These are phyloP conservation scores for Glossophaga mutica DNA, from an alignment of 2,797 vertebrate species.

Conservation along the genomic window DNA sequence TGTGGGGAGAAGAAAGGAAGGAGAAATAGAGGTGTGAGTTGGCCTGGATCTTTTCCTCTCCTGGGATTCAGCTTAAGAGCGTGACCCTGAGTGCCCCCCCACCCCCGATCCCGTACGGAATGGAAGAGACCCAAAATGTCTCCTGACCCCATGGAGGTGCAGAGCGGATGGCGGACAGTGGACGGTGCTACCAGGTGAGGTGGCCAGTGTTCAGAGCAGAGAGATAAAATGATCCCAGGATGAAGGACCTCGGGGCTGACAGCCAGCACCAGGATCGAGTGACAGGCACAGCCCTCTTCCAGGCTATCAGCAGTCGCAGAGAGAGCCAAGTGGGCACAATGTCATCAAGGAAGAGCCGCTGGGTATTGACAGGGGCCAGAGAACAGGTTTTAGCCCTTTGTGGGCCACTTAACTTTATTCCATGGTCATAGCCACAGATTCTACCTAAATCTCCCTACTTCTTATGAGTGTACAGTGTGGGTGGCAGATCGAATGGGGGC, in stretches of 20 bases:
- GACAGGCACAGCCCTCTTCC: not conserved
- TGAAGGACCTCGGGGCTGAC: too few species aligned
- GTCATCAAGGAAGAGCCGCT: too few species aligned
- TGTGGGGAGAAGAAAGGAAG: not conserved
- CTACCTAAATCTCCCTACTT: not conserved
- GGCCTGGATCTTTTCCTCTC: not conserved
- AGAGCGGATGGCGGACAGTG: fast-evolving
- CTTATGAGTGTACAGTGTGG: not conserved
- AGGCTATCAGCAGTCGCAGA: not conserved
- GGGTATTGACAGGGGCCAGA: not conserved
- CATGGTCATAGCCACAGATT: not conserved
- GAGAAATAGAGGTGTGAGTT: not conserved
- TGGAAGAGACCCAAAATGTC: not conserved
- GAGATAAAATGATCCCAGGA: not conserved
- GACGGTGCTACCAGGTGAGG: fast-evolving
- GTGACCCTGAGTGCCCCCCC: not conserved
- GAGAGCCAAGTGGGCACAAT: not conserved
- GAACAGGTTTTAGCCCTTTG: not conserved
- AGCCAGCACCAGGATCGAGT: not conserved
- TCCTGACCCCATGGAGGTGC: not conserved
- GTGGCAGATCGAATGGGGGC: too few species aligned
- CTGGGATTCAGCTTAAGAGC: not conserved
- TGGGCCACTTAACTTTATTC: not conserved
- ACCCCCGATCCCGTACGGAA: not conserved
- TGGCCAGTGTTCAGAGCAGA: not conserved